A percentile compares a stretch with the other conserved stretches of the same genome.
Conservation (phyloP, 2,113 vertebrate species). For the Meriones unguiculatus region DNA sequence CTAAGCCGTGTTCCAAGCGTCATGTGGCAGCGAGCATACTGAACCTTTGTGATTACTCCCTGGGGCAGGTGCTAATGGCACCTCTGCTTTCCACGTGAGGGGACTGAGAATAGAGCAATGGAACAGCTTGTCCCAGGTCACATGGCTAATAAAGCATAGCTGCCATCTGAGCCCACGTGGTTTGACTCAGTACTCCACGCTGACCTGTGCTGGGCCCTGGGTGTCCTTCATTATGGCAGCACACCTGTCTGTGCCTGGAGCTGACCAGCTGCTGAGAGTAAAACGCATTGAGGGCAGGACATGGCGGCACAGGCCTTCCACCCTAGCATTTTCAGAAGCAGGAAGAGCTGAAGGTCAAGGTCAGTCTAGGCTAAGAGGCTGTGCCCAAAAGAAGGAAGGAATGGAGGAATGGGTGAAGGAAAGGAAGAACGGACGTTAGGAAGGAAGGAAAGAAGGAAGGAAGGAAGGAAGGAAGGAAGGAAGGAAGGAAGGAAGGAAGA, state of each 20-base stretch:
- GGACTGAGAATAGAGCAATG: background rate
- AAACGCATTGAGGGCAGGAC: background rate
- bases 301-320: no score
- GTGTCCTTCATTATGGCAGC: background rate
- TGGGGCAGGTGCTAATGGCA: background rate
- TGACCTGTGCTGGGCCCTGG: background rate
- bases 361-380: background rate
- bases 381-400: background rate
- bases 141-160: background rate
- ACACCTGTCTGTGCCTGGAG: background rate
- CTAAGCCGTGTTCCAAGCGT: background rate
- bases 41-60: conserved; percentile 3
- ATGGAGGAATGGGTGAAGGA: no score
- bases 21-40: background rate
- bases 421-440: background rate
- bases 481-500: background rate
- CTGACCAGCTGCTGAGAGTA: background rate
- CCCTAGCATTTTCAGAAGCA: background rate
- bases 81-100: background rate
- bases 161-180: background rate
- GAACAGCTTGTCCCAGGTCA: background rate
- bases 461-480: no score
- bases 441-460: background rate
- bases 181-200: background rate
- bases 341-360: background rate